A percentile compares a stretch with the other conserved stretches of the same genome.
phyloP scores from a whole-genome alignment of 2,888 invertebrate genomes.

The Carpatolechia fugitivella region DNA sequence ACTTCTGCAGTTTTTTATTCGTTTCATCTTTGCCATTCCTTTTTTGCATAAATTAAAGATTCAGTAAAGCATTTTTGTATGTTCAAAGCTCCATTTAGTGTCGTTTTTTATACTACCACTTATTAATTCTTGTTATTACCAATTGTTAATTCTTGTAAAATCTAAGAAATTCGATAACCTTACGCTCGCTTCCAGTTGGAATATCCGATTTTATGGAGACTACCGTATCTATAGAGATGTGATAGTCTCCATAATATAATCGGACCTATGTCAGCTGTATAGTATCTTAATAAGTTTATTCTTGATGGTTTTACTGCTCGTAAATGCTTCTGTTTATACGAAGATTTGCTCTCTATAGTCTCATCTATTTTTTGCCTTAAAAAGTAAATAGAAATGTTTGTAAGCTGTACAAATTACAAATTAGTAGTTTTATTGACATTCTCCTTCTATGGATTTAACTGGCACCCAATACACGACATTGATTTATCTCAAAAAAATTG shows the following conservation, averaged over 20 bases:
- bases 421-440: neutral
- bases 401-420: neutral
- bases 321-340: conserved; percentile 6
- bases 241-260: too few species aligned
- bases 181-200: neutral
- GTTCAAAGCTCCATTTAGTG: neutral
- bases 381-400: neutral
- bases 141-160: neutral
- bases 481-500: too few species aligned
- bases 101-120: neutral
- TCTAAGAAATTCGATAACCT: neutral
- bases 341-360: neutral
- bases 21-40: neutral
- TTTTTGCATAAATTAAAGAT: neutral
- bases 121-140: too few species aligned
- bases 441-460: too few species aligned
- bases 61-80: neutral
- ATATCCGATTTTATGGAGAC: neutral
- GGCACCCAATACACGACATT: too few species aligned
- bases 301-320: conserved; percentile 8
- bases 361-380: too few species aligned
- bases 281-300: neutral
- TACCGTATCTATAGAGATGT: neutral
- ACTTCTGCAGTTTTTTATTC: neutral
- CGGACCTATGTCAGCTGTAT: neutral